A percentile compares a stretch with the other conserved stretches of the same genome.
Conservation (phyloP, 2,888 invertebrate species). For the Xanthorhoe spadicearia region DNA sequence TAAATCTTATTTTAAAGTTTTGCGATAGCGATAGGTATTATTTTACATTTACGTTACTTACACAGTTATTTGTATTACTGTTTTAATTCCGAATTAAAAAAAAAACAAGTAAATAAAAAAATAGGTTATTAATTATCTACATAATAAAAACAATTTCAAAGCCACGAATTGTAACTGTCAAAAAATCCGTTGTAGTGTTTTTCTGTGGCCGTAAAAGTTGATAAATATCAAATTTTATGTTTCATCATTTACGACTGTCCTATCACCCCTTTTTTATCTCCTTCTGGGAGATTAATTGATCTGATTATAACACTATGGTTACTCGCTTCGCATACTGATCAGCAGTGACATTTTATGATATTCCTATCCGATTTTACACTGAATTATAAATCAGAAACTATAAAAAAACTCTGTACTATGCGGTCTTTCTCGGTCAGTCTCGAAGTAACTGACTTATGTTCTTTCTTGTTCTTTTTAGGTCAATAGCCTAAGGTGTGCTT, state of each 20-base stretch:
- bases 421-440: background rate
- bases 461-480: background rate
- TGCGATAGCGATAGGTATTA: no score
- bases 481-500: background rate
- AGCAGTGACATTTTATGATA: background rate
- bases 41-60: no score
- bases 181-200: background rate
- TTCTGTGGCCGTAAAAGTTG: constrained; percentile 1
- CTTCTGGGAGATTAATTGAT: constrained; percentile 31
- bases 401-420: background rate
- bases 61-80: no score
- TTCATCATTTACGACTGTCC: constrained; percentile 12
- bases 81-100: no score
- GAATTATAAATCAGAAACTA: constrained; percentile 11
- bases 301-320: constrained; percentile 37
- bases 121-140: no score
- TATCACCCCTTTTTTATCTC: constrained; percentile 24
- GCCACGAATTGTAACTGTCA: no score
- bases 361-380: background rate
- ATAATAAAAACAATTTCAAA: no score
- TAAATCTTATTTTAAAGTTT: no score
- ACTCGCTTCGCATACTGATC: constrained; percentile 33
- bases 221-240: constrained; percentile 14
- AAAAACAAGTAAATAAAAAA: no score
- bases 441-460: no score